Conservation (phyloP, 2,888 invertebrate genomes). For the Ariolimax columbianus region DNA sequence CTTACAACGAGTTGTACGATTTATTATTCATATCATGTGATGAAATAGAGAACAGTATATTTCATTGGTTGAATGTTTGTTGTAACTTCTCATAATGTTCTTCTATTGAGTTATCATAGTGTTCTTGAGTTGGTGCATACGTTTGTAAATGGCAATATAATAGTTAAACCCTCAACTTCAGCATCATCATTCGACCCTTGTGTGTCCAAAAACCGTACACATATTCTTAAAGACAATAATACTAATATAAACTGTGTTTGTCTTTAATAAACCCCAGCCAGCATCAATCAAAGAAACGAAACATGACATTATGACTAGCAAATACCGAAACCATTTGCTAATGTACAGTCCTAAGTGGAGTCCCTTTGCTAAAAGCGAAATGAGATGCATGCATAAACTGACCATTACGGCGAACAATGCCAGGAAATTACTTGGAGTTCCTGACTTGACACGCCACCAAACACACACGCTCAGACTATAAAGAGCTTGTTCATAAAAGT, state of each 20-base stretch:
- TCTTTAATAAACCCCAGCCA: neutral
- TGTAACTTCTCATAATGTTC: too few species aligned
- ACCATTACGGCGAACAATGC: neutral
- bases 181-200: too few species aligned
- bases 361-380: neutral
- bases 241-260: neutral
- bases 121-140: too few species aligned
- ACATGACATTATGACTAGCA: neutral
- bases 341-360: neutral
- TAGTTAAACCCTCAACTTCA: too few species aligned
- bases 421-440: neutral
- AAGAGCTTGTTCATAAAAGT: neutral
- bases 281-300: neutral
- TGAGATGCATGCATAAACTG: slow-evolving; percentile 32
- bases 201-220: too few species aligned
- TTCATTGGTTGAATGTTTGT: too few species aligned
- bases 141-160: too few species aligned
- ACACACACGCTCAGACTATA: neutral
- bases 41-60: too few species aligned
- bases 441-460: neutral
- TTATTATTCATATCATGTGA: too few species aligned
- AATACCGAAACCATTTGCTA: neutral
- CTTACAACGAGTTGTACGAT: too few species aligned
- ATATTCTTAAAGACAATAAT: neutral
- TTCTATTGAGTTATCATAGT: too few species aligned